Base-by-base conservation (phyloP, 2,113 vertebrate genomes). In the Neogale vison region DNA sequence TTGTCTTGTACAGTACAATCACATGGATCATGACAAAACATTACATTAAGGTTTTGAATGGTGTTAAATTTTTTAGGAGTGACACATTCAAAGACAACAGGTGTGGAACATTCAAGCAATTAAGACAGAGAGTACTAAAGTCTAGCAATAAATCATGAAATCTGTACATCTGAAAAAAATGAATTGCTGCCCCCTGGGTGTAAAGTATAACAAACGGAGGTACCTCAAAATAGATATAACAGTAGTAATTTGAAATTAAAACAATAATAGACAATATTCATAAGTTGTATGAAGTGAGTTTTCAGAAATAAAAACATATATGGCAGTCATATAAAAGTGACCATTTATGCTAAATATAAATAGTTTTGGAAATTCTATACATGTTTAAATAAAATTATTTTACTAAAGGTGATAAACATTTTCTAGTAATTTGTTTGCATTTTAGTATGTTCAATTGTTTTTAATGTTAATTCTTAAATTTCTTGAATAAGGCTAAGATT, bases 241-340 rank as follows among this genome's bases (percentile, higher is more conserved):
- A 98, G 97, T 1, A 95, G 45, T 95, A 96, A 98, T 94, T 93
- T 97, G 96, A 81, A 95, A 97, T 6, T 95, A 74, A 98, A 98
- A 98, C 88, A 98, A 97, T 97, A 97, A 88, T 50, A 95, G 63
- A 61, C 61, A 96, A 96, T 82, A 74, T 52, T 67, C 45, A 88
- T 92, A 97, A 98, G 95, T 96, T 98, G 80, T 13, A 0, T 47
- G 47, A 98, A 97, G 92, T 67, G 71, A 97, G 72, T 96, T 93
- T 96, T 89, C 69, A 71, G 88, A 0, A 3, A 97, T 95, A 93
- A 71, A 92, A 97, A 98, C 79, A 97, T 93, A 97, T 61, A 96
- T 81, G 34, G 67, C 63, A 96, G 69, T 84, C 39, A n/a, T 26
- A 74, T 83, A 96, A 84, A 97, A 95, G 14, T 52, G 7, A 80